phyloP scores from a whole-genome alignment of 2,888 invertebrate genomes.

The Sphaerophoria rueppellii region DNA sequence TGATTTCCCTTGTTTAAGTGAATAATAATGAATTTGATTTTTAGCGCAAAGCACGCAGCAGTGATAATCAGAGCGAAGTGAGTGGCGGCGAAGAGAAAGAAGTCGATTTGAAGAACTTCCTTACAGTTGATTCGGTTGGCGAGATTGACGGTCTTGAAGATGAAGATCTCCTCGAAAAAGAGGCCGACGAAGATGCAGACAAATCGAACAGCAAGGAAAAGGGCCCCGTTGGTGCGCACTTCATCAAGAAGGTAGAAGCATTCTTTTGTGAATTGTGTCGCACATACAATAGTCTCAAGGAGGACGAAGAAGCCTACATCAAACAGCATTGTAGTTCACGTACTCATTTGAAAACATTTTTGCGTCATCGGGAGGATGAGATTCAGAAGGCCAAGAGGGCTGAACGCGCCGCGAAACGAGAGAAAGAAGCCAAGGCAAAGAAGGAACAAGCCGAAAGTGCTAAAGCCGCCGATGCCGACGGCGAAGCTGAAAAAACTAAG shows the following conservation, averaged over 20 bases:
- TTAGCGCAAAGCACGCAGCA: slow-evolving; percentile 84
- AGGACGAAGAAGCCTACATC: slow-evolving; percentile 85
- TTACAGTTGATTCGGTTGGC: slow-evolving; percentile 92
- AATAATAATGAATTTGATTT: slow-evolving; percentile 2
- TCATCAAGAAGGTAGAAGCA: slow-evolving; percentile 90
- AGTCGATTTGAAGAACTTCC: slow-evolving; percentile 86
- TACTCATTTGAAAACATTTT: slow-evolving; percentile 89
- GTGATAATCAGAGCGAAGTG: slow-evolving; percentile 84
- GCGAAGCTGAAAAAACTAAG: slow-evolving; percentile 63
- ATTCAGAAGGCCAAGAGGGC: slow-evolving; percentile 87
- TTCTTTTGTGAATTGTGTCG: slow-evolving; percentile 92
- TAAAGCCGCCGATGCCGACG: slow-evolving; percentile 64
- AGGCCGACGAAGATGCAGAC: slow-evolving; percentile 78
- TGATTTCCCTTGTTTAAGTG: neutral
- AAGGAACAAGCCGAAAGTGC: slow-evolving; percentile 77
- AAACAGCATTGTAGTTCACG: slow-evolving; percentile 90
- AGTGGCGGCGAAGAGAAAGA: slow-evolving; percentile 87
- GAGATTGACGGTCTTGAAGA: slow-evolving; percentile 88
- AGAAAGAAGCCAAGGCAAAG: slow-evolving; percentile 85
- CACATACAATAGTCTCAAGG: slow-evolving; percentile 86
- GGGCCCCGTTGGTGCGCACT: slow-evolving; percentile 89
- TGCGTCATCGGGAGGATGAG: slow-evolving; percentile 90
- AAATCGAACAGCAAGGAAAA: slow-evolving; percentile 83
- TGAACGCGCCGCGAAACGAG: slow-evolving; percentile 86
- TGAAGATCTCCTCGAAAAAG: slow-evolving; percentile 83